Base-by-base conservation (phyloP, 2,113 vertebrate species). In the Globicephala melas region DNA sequence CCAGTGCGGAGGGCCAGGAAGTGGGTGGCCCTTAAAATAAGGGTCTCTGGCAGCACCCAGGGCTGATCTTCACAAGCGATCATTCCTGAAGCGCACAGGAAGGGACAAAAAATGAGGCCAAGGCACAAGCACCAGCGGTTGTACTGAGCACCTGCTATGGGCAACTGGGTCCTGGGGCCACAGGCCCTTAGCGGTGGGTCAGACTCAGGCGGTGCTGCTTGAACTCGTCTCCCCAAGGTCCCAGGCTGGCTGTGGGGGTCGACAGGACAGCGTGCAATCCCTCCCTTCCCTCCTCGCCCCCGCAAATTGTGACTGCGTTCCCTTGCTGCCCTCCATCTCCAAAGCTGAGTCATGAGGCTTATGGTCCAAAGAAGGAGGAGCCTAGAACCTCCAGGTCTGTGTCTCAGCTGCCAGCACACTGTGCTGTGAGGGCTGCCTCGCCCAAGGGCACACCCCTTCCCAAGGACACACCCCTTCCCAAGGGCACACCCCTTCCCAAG, bases 71-170 rank as follows among this genome's bases (percentile, higher is more conserved):
- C 50, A 8, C 33, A 17, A 26, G 44, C 1, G 0, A n/a, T 25
- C 10, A 0, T 74, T 73, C 21, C 38, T 13, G 2, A n/a, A 36
- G 44, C 8, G 0, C 50, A 33, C 25, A 1, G 14, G 44, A 28
- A 28, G 12, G 3, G 14, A 25, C 9, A 73, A 53, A 38, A 47
- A 70, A 55, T 0, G 1, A 94, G 28, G 70, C 12, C 0, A 8
- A 81, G 6, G 21, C 38, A 18, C 1, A 1, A 53, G n/a, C 23
- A 0, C 0, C 9, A 0, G 33, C 44, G 18, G 28, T 55, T 60
- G 53, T 18, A 7, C 26, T 36, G 63, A 67, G 63, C 18, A 36
- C 47, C 50, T 13, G 11, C 0, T 0, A 2, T 1, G 1, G 28
- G 38, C 47, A 17, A 1, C 18, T 20, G 4, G 0, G 28, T 41